Evolutionary conservation across 2,113 vertebrate genomes (phyloP), one percentile per base, ranked within the genome.

Genomic region (Callipepla californica): DNA sequence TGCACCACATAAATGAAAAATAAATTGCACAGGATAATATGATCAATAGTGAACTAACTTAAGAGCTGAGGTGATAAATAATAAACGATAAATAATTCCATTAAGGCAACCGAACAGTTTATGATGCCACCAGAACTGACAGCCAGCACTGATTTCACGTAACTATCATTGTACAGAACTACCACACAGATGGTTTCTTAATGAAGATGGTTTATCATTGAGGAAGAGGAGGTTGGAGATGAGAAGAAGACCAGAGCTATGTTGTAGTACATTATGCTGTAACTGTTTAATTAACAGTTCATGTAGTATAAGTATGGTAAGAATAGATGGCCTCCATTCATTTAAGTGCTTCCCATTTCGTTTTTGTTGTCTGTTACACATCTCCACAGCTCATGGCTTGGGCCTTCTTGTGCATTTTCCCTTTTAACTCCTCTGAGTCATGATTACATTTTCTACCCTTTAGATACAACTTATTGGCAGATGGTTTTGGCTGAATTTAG

Each of bases 401-500:
- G 81, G 16, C 13, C 15, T 14, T 87, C 1, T 2, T 40, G 94
- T 73, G 58, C 67, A 38, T 25, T 3, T 93, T 80, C 48, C 58
- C 61, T 89, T 82, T 69, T 59, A 59, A 58, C 67, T 94, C 84
- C 66, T 96, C 61, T 82, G 85, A 97, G 81, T 95, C 94, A 95
- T 6, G 51, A 93, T 87, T 76, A 89, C 72, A 81, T 86, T 94
- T 92, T 80, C 45, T 95, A 68, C 73, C 55, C 78, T 92, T 95
- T 95, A 80, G 38, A 30, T 90, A 73, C 82, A 96, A 92, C 68
- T 85, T 36, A 45, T 38, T 93, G 84, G 61, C 79, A 95, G 85
- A 96, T 96, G 80, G 95, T 92, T 96, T 91, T 89, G 67, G 84
- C 66, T 96, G 90, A 92, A 95, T 95, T 89, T 96, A 96, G 92